Percentiles rank a stretch among this genome's conserved stretches.
phyloP scores from a whole-genome alignment of 2,888 invertebrate species.

The Drosophila leonis region DNA sequence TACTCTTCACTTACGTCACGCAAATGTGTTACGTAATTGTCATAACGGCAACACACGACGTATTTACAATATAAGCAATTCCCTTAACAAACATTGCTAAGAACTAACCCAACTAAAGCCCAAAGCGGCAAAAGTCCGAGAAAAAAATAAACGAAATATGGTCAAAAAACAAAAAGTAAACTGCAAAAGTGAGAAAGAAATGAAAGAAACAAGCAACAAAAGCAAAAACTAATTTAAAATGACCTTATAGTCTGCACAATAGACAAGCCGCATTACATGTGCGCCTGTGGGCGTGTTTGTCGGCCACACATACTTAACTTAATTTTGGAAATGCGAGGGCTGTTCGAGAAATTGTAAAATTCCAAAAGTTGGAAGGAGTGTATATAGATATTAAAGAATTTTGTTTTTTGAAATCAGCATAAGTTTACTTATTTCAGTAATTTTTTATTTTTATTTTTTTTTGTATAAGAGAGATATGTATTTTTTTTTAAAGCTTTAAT shows the following conservation, averaged over 20 bases:
- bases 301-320: slow-evolving; percentile 60
- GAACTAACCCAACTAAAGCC: slow-evolving; percentile 33
- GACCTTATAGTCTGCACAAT: slow-evolving; percentile 66
- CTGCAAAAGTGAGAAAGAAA: slow-evolving; percentile 29
- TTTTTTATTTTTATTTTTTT: too few species aligned
- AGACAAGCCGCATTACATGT: slow-evolving; percentile 51
- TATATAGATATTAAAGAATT: neutral
- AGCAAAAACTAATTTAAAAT: slow-evolving; percentile 76
- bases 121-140: slow-evolving; percentile 14
- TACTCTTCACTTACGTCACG: slow-evolving; percentile 62
- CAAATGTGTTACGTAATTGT: slow-evolving; percentile 76
- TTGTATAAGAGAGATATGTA: neutral
- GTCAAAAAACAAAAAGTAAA: slow-evolving; percentile 7
- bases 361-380: too few species aligned
- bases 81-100: slow-evolving; percentile 56
- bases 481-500: too few species aligned
- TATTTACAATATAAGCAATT: slow-evolving; percentile 42
- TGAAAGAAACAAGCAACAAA: slow-evolving; percentile 23
- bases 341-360: neutral
- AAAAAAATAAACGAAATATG: slow-evolving; percentile 5
- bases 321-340: slow-evolving; percentile 46
- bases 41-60: slow-evolving; percentile 57
- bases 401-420: neutral
- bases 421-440: neutral
- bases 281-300: slow-evolving; percentile 26